Percentiles rank a stretch among this genome's conserved stretches.
These are phyloP conservation scores for Saguinus midas DNA, from an alignment of 2,113 vertebrate species.

Conservation along the genomic window DNA sequence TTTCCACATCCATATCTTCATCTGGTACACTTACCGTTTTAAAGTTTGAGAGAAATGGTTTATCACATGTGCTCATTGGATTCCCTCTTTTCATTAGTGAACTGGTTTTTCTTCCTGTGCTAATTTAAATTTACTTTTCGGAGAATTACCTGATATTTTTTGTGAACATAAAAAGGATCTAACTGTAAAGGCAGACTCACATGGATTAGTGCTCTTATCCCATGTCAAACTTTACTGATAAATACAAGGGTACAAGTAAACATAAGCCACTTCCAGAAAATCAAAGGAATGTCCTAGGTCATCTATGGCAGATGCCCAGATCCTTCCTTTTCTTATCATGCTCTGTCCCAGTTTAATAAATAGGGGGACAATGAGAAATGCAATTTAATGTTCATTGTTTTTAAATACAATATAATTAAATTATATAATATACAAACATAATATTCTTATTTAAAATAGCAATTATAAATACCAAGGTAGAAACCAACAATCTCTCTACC, in stretches of 20 bases:
- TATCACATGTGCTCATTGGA: neutral
- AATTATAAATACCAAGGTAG: neutral
- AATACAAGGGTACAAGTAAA: neutral
- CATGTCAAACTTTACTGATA: neutral
- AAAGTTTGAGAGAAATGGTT: neutral
- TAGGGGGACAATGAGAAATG: neutral
- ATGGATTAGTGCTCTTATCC: neutral
- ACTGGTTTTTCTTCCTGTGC: neutral
- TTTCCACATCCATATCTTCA: neutral
- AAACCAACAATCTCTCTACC: neutral
- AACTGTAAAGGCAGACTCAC: neutral
- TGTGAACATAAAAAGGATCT: neutral
- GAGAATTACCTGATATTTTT: neutral
- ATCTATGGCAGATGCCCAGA: fast-evolving
- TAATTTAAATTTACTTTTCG: neutral
- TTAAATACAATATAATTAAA: neutral
- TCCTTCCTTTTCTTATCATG: neutral
- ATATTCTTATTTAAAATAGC: neutral
- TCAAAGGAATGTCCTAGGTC: too few relatives aligned
- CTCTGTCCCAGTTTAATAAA: neutral
- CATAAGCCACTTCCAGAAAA: neutral
- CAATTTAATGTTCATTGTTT: neutral
- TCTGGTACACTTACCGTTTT: neutral
- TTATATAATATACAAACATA: neutral
- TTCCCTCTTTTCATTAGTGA: neutral